phyloP scores from a whole-genome alignment of 2,113 vertebrate species.

The Antechinus stuartii region DNA sequence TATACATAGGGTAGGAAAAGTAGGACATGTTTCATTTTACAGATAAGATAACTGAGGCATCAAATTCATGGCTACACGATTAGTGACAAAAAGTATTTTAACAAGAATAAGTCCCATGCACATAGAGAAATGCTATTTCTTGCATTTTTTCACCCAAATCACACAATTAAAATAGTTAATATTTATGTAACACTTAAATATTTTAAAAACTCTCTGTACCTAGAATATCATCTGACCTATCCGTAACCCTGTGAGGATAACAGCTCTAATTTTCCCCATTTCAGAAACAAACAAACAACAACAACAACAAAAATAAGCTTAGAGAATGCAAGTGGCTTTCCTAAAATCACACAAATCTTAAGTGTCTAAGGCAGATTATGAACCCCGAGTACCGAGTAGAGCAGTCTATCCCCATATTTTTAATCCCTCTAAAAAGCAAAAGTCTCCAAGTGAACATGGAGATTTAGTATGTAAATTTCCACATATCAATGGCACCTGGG shows the following conservation, averaged over 20 bases:
- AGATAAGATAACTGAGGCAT: not conserved
- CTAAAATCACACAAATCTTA: not conserved
- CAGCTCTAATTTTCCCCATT: not conserved
- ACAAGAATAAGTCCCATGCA: not conserved
- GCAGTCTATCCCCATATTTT: not conserved
- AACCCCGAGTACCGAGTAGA: not conserved
- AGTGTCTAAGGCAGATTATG: not conserved
- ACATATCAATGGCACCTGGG: not conserved
- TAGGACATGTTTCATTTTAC: not conserved
- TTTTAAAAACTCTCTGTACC: not conserved
- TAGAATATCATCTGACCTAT: not conserved
- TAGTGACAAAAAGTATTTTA: not conserved
- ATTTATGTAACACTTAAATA: not conserved
- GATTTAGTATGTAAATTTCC: not conserved
- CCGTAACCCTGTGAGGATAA: not conserved
- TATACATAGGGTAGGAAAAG: not conserved
- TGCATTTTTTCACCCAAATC: not conserved
- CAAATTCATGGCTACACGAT: not conserved
- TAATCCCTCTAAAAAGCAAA: not conserved
- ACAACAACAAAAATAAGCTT: not conserved
- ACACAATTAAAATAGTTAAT: not conserved
- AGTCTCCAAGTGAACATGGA: not conserved
- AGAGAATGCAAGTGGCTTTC: not conserved
- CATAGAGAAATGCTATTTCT: not conserved
- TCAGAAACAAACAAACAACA: not conserved